A percentile compares a stretch with the other conserved stretches of the same genome.
Evolutionary conservation across 2,888 invertebrate species (phyloP).

Genomic region (Caenorhabditis japonica): DNA sequence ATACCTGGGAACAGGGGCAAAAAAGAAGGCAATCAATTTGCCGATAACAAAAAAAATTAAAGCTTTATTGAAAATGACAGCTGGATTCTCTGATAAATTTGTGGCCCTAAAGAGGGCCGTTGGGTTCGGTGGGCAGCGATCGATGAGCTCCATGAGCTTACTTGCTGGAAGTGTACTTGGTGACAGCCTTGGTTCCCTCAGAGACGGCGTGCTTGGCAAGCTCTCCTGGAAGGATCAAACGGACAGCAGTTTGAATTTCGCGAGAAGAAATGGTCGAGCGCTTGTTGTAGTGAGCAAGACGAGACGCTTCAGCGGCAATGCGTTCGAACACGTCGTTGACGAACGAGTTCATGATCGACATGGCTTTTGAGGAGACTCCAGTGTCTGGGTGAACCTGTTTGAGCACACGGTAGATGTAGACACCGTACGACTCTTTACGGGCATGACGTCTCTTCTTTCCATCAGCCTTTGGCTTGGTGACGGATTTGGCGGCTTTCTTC

Average conservation of each 20-base stretch:
- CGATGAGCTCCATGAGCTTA: conserved; percentile 24
- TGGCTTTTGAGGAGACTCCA: conserved; percentile 84
- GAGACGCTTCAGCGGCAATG: conserved; percentile 81
- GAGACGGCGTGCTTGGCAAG: conserved; percentile 57
- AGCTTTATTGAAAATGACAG: too few species aligned
- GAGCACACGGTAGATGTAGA: conserved; percentile 82
- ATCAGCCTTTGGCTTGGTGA: conserved; percentile 57
- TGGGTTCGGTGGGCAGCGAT: conserved; percentile 63
- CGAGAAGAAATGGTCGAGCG: conserved; percentile 83
- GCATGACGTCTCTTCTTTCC: conserved; percentile 75
- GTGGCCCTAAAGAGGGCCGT: conserved; percentile 72
- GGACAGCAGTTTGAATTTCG: conserved; percentile 81
- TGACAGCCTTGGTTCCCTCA: conserved; percentile 57
- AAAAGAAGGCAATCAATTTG: too few species aligned
- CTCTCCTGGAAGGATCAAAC: conserved; percentile 60
- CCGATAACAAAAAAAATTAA: too few species aligned
- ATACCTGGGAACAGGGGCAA: too few species aligned
- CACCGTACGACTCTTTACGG: conserved; percentile 76
- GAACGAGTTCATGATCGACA: conserved; percentile 85
- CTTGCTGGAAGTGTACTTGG: conserved; percentile 56
- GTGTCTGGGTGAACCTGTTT: conserved; percentile 82
- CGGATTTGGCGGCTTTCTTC: conserved; percentile 74
- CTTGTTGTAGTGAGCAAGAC: conserved; percentile 82
- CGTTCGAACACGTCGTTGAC: conserved; percentile 85
- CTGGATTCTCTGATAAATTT: too few species aligned